Evolutionary conservation across 2,888 invertebrate genomes (phyloP).

Genomic region (Eupithecia exiguata): DNA sequence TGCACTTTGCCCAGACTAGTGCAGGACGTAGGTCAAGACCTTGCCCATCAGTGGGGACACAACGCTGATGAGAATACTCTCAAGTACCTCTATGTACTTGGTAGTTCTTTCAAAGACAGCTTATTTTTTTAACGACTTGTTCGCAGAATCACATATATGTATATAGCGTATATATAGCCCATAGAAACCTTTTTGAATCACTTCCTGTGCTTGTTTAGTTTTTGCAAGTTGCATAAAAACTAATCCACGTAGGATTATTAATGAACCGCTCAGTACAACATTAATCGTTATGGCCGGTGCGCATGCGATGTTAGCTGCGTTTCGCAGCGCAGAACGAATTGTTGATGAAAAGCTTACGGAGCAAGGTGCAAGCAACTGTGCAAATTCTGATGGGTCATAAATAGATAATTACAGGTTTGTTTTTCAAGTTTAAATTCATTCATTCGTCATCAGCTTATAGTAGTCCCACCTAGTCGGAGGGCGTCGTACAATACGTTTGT

Average conservation of each 20-base stretch:
- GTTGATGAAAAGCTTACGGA: not conserved
- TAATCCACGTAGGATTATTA: not conserved
- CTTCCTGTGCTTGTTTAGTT: not conserved
- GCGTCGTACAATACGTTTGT: too few species aligned
- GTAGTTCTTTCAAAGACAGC: too few species aligned
- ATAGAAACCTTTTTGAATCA: not conserved
- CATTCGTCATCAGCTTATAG: too few species aligned
- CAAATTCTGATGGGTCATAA: not conserved
- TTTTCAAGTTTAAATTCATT: too few species aligned
- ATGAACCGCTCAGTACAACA: not conserved
- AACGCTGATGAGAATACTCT: too few species aligned
- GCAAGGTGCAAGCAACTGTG: not conserved
- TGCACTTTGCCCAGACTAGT: not conserved
- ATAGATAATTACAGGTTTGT: too few species aligned
- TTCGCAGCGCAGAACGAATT: not conserved
- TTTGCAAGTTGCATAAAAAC: conserved; percentile 1
- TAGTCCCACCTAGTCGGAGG: too few species aligned
- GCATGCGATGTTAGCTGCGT: not conserved
- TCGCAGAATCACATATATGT: too few species aligned
- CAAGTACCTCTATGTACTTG: too few species aligned
- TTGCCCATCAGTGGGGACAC: too few species aligned
- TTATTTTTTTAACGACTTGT: too few species aligned
- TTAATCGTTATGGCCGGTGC: not conserved
- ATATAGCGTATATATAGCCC: too few species aligned
- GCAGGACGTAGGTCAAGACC: not conserved